These are phyloP conservation scores for Numenius phaeopus DNA, from an alignment of 2,797 vertebrate genomes.

Conservation along the genomic window DNA sequence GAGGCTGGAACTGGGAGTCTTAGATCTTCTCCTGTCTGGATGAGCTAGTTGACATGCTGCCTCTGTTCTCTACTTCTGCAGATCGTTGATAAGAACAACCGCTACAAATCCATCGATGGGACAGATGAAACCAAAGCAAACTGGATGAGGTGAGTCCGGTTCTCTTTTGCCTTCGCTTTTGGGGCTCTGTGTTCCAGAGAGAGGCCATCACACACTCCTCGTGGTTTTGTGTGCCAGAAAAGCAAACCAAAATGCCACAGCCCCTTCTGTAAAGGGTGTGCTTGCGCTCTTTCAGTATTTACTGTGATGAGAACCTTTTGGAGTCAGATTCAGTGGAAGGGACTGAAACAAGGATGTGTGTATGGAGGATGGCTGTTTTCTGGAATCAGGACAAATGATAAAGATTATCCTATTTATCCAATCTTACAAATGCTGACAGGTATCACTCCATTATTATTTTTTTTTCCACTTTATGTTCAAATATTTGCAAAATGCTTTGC, in stretches of 20 bases:
- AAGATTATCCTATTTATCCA: not conserved
- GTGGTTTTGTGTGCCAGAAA: not conserved
- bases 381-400: not conserved
- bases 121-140: constrained; percentile 93
- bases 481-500: constrained; percentile 8
- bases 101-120: constrained; percentile 92
- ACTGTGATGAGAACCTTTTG: not conserved
- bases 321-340: not conserved
- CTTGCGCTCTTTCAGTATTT: not conserved
- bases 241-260: not conserved
- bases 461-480: not conserved
- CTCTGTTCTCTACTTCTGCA: constrained; percentile 53
- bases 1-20: not conserved
- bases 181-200: not conserved
- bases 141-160: constrained; percentile 94
- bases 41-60: not conserved
- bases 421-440: not conserved
- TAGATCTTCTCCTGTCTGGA: not conserved
- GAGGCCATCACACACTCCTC: not conserved
- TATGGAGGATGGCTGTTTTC: not conserved
- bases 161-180: constrained; percentile 2
- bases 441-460: not conserved
- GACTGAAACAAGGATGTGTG: not conserved
- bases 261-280: not conserved
- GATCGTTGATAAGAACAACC: constrained; percentile 90